These are phyloP conservation scores for Clusia tigrina DNA, from an alignment of 2,888 invertebrate genomes.

Conservation along the genomic window DNA sequence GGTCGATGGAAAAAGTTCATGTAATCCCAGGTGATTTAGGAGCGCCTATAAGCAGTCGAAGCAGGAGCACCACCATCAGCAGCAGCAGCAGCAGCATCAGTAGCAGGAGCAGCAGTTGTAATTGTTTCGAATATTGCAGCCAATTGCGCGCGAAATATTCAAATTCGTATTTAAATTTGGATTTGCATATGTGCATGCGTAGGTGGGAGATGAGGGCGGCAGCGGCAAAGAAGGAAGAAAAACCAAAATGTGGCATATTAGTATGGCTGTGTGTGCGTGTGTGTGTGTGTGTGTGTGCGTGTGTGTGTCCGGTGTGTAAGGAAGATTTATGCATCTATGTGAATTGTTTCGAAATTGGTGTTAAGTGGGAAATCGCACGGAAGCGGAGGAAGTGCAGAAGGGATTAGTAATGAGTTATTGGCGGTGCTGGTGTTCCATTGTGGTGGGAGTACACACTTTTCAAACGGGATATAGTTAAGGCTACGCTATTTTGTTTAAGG, in stretches of 20 bases:
- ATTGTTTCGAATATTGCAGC: constrained; percentile 28
- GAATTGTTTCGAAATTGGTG: constrained; percentile 24
- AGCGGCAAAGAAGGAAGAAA: background rate
- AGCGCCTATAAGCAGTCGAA: constrained; percentile 47
- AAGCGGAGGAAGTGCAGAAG: constrained; percentile 13
- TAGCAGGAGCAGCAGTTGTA: constrained; percentile 18
- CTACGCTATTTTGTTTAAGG: no score
- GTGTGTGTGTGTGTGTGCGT: background rate
- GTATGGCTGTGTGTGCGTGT: constrained; percentile 5
- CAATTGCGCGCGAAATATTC: constrained; percentile 28
- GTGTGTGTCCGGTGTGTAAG: background rate
- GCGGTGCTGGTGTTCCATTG: no score
- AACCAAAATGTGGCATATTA: background rate
- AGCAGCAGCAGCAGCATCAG: constrained; percentile 7
- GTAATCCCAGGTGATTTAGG: constrained; percentile 58
- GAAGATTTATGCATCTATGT: constrained; percentile 19
- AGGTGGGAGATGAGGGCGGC: background rate
- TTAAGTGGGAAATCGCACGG: constrained; percentile 19
- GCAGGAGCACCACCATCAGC: constrained; percentile 9
- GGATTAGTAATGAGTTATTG: constrained; percentile 23
- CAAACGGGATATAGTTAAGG: no score
- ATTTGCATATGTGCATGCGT: background rate
- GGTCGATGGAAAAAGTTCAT: constrained; percentile 55
- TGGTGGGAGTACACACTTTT: no score
- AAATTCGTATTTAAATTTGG: constrained; percentile 19